A percentile compares a stretch with the other conserved stretches of the same genome.
phyloP scores from a whole-genome alignment of 2,113 vertebrate species.

The Pteronura brasiliensis region DNA sequence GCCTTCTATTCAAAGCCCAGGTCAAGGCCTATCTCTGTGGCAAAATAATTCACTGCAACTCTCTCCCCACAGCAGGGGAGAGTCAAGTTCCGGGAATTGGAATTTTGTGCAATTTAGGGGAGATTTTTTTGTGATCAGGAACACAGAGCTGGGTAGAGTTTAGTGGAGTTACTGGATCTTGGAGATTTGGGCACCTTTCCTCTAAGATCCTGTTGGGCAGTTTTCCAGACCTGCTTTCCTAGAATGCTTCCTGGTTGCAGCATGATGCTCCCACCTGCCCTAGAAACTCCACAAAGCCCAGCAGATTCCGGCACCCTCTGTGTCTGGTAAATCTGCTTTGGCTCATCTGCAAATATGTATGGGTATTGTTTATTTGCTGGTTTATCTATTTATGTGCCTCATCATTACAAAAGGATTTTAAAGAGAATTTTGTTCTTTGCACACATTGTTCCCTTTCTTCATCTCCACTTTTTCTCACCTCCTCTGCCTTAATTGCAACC shows the following conservation, averaged over 20 bases:
- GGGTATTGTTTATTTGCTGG: neutral
- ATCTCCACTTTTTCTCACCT: neutral
- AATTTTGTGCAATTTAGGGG: neutral
- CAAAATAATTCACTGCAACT: neutral
- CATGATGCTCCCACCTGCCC: neutral
- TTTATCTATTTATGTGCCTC: neutral
- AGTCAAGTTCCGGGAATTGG: neutral
- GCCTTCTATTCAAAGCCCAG: neutral
- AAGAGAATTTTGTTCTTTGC: neutral
- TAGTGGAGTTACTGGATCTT: neutral
- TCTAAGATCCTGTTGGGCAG: neutral
- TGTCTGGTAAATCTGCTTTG: too few relatives aligned
- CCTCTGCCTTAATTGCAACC: fast-evolving
- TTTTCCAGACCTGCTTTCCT: neutral
- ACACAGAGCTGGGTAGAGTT: neutral
- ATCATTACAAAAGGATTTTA: neutral
- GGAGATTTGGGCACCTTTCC: neutral
- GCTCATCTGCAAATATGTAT: neutral
- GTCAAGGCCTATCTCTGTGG: constrained; percentile 19
- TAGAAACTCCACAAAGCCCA: neutral
- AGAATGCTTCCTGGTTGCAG: neutral
- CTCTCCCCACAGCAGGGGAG: neutral
- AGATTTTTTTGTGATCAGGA: neutral
- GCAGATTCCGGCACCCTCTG: neutral
- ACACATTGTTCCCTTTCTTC: fast-evolving